Percentiles rank a stretch among this genome's conserved stretches.
These are phyloP conservation scores for Cataglyphis albicans DNA, from an alignment of 2,888 invertebrate genomes.

Conservation along the genomic window DNA sequence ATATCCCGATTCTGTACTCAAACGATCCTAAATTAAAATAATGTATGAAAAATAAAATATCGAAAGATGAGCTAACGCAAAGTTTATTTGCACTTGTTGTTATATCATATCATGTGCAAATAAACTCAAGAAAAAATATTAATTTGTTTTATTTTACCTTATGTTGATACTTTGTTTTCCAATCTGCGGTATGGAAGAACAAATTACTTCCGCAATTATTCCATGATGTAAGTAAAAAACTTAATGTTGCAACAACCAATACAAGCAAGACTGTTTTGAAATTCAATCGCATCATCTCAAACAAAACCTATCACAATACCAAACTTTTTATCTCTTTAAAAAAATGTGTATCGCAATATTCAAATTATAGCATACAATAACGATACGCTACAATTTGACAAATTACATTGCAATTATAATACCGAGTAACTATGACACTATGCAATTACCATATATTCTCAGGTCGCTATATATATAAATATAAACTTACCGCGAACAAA, in stretches of 20 bases:
- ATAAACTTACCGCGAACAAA: conserved; percentile 15
- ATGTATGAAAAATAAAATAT: neutral
- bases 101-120: neutral
- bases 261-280: conserved; percentile 90
- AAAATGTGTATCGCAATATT: neutral
- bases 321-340: neutral
- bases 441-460: neutral
- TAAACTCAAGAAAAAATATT: neutral
- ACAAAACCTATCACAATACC: conserved; percentile 80
- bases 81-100: neutral
- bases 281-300: conserved; percentile 92
- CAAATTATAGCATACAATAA: neutral
- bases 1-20: conserved; percentile 85
- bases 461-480: neutral
- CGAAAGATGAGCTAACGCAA: neutral
- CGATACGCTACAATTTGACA: neutral
- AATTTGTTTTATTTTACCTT: conserved; percentile 74
- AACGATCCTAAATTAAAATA: conserved; percentile 76
- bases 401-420: neutral
- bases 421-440: neutral
- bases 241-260: conserved; percentile 87
- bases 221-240: conserved; percentile 92
- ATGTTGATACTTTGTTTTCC: conserved; percentile 82
- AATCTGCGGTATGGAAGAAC: conserved; percentile 80
- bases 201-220: conserved; percentile 90